Evolutionary conservation across 2,888 invertebrate species (phyloP).

Genomic region (Labia minor): DNA sequence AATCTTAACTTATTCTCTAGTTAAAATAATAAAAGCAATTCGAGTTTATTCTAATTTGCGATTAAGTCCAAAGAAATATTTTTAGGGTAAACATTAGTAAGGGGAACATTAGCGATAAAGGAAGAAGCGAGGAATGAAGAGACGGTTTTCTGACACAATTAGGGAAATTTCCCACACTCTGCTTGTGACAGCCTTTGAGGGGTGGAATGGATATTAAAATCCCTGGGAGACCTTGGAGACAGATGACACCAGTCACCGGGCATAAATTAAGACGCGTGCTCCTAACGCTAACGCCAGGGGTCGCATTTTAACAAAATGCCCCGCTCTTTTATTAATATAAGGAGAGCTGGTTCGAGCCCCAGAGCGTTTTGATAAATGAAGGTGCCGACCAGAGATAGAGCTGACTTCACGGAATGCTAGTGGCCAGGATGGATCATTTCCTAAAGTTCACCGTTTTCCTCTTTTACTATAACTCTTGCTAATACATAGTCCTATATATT

Average conservation of each 20-base stretch:
- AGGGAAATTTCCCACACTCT: not conserved
- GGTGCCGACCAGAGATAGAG: not conserved
- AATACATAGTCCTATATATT: no score
- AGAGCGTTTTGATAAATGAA: not conserved
- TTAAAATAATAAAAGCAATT: not conserved
- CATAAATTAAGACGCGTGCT: slow-evolving; percentile 13
- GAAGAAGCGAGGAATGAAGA: not conserved
- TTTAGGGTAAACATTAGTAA: slow-evolving; percentile 2
- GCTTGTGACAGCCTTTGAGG: not conserved
- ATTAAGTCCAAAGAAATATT: slow-evolving; percentile 13
- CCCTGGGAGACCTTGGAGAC: slow-evolving; percentile 13
- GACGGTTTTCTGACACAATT: slow-evolving; percentile 3
- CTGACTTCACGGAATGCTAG: not conserved
- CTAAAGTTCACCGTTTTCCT: not conserved
- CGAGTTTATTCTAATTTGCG: not conserved
- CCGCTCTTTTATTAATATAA: slow-evolving; percentile 4
- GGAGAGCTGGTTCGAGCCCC: not conserved
- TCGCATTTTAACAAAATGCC: not conserved
- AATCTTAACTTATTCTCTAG: not conserved
- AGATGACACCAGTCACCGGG: slow-evolving; percentile 13
- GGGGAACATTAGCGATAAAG: not conserved
- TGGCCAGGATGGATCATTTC: not conserved
- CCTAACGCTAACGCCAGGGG: not conserved
- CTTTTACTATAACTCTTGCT: no score
- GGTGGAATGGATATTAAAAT: slow-evolving; percentile 3